Evolutionary conservation across 2,797 vertebrate species (phyloP).

Genomic region (Myotis myotis): DNA sequence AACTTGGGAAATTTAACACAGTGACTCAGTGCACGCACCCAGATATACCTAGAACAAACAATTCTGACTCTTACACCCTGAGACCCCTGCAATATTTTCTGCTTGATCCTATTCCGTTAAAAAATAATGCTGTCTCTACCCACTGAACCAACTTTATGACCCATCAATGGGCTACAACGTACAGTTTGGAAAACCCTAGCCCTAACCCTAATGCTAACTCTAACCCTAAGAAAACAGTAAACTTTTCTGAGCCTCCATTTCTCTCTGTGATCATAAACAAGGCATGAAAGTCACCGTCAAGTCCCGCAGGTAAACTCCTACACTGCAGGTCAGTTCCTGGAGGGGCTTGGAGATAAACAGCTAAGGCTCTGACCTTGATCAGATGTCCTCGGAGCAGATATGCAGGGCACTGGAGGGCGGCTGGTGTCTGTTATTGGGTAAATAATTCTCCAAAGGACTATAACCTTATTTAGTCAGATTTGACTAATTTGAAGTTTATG

Average conservation of each 20-base stretch:
- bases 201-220: too few relatives aligned
- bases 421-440: not conserved
- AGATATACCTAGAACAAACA: not conserved
- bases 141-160: not conserved
- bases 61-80: not conserved
- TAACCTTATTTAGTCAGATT: not conserved
- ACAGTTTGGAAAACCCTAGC: not conserved
- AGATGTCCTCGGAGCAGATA: not conserved
- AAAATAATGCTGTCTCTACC: not conserved
- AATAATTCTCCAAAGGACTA: not conserved
- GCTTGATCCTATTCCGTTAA: not conserved
- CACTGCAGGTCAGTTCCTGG: accelerated
- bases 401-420: accelerated
- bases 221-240: not conserved
- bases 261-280: not conserved
- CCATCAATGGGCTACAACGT: too few relatives aligned
- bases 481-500: not conserved
- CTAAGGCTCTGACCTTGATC: not conserved
- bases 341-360: not conserved
- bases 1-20: not conserved
- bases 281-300: accelerated
- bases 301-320: accelerated
- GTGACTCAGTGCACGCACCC: not conserved
- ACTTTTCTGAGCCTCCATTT: not conserved
- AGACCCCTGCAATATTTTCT: not conserved